Evolutionary conservation across 2,797 vertebrate genomes (phyloP).

Genomic region (Catamblyrhynchus diadema): DNA sequence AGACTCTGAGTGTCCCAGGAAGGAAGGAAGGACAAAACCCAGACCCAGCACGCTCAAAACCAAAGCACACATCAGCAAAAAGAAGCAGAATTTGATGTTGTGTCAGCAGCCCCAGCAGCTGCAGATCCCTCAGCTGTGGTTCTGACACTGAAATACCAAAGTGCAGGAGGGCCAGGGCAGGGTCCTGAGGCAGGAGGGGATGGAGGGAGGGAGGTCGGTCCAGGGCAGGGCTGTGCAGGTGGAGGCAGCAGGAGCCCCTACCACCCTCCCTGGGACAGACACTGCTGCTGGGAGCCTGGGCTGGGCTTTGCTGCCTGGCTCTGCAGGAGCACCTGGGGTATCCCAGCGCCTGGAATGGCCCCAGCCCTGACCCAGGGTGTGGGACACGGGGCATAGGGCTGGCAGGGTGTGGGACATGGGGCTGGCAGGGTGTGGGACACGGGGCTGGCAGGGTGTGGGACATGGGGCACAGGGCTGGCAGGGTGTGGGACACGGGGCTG

Average conservation of each 20-base stretch:
- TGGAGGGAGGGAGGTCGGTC: not conserved
- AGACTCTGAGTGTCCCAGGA: not conserved
- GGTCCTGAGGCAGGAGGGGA: rapidly evolving
- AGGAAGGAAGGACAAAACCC: not conserved
- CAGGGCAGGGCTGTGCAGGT: not conserved
- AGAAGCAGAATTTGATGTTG: not conserved
- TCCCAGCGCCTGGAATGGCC: not conserved
- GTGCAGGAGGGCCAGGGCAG: not conserved
- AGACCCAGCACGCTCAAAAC: not conserved
- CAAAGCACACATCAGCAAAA: not conserved
- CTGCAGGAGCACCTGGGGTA: not conserved
- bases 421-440: too few relatives aligned
- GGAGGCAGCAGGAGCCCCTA: not conserved
- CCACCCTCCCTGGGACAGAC: rapidly evolving
- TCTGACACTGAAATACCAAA: rapidly evolving
- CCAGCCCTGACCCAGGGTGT: not conserved
- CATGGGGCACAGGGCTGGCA: too few relatives aligned
- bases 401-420: too few relatives aligned
- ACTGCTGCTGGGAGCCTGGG: not conserved
- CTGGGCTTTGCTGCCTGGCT: rapidly evolving
- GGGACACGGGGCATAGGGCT: too few relatives aligned
- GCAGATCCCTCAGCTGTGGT: not conserved
- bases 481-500: too few relatives aligned
- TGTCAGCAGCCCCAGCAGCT: not conserved
- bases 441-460: too few relatives aligned